These are phyloP conservation scores for Tragelaphus scriptus DNA, from an alignment of 2,113 vertebrate species.

Conservation along the genomic window DNA sequence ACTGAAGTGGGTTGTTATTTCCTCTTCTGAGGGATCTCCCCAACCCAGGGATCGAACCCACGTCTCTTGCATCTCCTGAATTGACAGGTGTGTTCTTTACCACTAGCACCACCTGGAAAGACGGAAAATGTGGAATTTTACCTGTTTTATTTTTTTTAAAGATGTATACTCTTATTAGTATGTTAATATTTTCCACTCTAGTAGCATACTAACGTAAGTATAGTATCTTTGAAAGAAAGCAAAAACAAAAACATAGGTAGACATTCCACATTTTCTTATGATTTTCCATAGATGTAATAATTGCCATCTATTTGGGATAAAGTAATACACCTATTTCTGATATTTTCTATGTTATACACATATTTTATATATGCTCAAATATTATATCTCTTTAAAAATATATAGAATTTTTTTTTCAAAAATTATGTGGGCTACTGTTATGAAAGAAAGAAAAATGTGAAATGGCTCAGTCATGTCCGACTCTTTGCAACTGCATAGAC, in stretches of 20 bases:
- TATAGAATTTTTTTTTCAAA: background rate
- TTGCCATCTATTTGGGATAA: background rate
- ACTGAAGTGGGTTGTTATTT: background rate
- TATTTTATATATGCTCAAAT: too few relatives aligned
- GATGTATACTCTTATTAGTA: background rate
- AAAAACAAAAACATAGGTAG: background rate
- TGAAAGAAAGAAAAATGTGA: background rate
- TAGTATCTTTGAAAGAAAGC: background rate
- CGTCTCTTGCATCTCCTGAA: background rate
- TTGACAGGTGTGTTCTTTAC: background rate
- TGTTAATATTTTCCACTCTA: background rate
- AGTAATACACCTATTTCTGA: background rate
- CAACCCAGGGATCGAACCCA: background rate
- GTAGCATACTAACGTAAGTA: background rate
- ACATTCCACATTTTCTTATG: background rate
- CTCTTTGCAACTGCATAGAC: background rate
- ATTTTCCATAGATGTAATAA: background rate
- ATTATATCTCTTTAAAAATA: background rate
- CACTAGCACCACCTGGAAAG: background rate
- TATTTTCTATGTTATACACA: background rate
- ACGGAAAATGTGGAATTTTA: background rate
- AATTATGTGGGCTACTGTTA: background rate
- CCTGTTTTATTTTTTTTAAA: background rate
- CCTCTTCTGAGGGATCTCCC: background rate
- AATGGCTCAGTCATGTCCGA: accelerated